Conservation (phyloP, 23 tunicate species). For the Halocynthia aurantium region DNA sequence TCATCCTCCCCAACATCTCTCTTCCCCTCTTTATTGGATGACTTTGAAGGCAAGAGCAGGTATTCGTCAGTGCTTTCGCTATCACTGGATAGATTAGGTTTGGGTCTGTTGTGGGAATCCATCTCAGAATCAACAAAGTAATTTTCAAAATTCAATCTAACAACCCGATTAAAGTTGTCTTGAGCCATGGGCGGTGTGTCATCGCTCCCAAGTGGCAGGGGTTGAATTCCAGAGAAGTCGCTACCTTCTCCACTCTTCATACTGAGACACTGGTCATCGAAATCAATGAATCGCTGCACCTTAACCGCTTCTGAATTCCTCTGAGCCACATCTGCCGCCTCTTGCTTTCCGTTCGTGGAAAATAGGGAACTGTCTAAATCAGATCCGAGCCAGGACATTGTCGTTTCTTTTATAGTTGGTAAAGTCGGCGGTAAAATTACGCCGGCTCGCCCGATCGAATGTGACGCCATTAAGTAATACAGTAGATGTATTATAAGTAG, state of each 20-base stretch:
- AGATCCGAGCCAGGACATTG: conserved; percentile 24
- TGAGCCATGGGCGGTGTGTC: conserved; percentile 18
- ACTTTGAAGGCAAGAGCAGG: too few species aligned
- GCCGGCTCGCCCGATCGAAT: conserved; percentile 3
- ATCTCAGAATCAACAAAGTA: neutral
- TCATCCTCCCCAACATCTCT: too few species aligned
- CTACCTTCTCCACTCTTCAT: conserved; percentile 27
- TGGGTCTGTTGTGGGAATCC: conserved; percentile 1
- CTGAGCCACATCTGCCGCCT: neutral
- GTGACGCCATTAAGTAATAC: conserved; percentile 1
- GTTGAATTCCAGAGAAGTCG: conserved; percentile 24
- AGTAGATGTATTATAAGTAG: too few species aligned
- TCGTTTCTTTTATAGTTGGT: conserved; percentile 28
- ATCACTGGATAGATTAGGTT: conserved; percentile 12
- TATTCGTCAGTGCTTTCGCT: neutral
- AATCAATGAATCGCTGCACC: conserved; percentile 17
- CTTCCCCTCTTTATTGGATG: too few species aligned
- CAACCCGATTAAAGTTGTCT: conserved; percentile 9
- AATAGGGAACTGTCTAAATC: conserved; percentile 23
- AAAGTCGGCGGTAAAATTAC: conserved; percentile 16
- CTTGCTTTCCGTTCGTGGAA: neutral
- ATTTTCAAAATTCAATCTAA: neutral
- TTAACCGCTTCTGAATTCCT: neutral
- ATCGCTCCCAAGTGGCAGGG: conserved; percentile 22
- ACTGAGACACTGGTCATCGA: conserved; percentile 20